Evolutionary conservation across 2,888 invertebrate species (phyloP).

Genomic region (Drosophila affinis): DNA sequence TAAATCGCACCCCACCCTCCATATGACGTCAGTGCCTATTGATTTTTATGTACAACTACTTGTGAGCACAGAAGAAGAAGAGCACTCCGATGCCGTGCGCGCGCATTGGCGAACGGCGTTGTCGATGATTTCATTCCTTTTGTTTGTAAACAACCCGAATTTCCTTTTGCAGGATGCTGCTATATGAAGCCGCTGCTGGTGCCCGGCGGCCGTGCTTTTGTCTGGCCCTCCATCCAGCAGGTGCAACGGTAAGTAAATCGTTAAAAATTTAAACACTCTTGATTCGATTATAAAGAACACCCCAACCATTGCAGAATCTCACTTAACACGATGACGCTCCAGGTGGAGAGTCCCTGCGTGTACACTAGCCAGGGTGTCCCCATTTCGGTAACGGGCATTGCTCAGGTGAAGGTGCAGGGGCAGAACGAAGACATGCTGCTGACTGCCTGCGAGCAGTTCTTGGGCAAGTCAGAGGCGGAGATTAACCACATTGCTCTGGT

Average conservation of each 20-base stretch:
- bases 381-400: constrained; percentile 98
- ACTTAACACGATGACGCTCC: constrained; percentile 97
- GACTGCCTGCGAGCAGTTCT: constrained; percentile 96
- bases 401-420: constrained; percentile 94
- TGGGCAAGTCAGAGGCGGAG: constrained; percentile 94
- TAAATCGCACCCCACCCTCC: constrained; percentile 47
- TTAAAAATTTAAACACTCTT: constrained; percentile 18
- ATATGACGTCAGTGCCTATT: constrained; percentile 76
- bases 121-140: constrained; percentile 23
- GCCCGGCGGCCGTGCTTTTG: constrained; percentile 98
- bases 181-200: constrained; percentile 96
- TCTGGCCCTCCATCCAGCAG: constrained; percentile 96
- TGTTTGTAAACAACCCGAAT: constrained; percentile 44
- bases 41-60: constrained; percentile 71
- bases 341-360: constrained; percentile 97
- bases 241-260: constrained; percentile 88
- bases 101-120: constrained; percentile 61
- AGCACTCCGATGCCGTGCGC: constrained; percentile 54
- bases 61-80: constrained; percentile 12
- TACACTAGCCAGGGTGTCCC: constrained; percentile 98
- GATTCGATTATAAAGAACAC: background rate
- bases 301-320: constrained; percentile 89
- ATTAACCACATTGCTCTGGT: constrained; percentile 96
- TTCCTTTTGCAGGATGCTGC: constrained; percentile 91
- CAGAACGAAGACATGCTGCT: constrained; percentile 89